phyloP scores from a whole-genome alignment of 2,888 invertebrate genomes.

The Cryptocephalus primarius region DNA sequence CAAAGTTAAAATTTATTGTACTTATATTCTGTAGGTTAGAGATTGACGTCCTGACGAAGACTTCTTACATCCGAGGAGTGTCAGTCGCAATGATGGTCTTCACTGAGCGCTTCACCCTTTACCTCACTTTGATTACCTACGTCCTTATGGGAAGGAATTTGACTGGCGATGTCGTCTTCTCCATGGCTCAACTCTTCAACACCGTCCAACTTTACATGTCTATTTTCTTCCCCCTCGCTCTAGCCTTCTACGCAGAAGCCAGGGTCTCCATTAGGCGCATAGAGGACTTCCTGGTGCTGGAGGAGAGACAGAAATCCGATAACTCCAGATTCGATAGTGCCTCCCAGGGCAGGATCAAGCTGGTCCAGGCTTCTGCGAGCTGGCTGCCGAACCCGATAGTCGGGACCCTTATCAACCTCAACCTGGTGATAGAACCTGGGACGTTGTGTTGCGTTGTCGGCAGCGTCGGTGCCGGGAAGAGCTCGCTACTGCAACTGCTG shows the following conservation, averaged over 20 bases:
- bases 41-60: constrained; percentile 51
- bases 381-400: constrained; percentile 27
- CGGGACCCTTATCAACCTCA: constrained; percentile 38
- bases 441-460: constrained; percentile 40
- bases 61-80: constrained; percentile 56
- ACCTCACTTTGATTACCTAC: constrained; percentile 68
- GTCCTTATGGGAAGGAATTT: constrained; percentile 50
- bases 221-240: constrained; percentile 23
- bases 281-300: constrained; percentile 19
- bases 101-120: constrained; percentile 74
- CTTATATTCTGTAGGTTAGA: constrained; percentile 36
- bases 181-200: constrained; percentile 68
- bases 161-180: constrained; percentile 57
- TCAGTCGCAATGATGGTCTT: constrained; percentile 59
- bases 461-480: constrained; percentile 64
- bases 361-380: constrained; percentile 20
- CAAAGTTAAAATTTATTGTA: background rate
- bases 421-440: constrained; percentile 40
- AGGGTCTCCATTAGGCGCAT: constrained; percentile 24
- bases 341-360: constrained; percentile 9
- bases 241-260: constrained; percentile 23
- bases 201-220: constrained; percentile 42
- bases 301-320: background rate
- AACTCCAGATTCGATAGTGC: background rate
- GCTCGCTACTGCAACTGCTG: constrained; percentile 56